These are phyloP conservation scores for Tympanuchus pallidicinctus DNA, from an alignment of 2,113 vertebrate genomes.

Conservation along the genomic window DNA sequence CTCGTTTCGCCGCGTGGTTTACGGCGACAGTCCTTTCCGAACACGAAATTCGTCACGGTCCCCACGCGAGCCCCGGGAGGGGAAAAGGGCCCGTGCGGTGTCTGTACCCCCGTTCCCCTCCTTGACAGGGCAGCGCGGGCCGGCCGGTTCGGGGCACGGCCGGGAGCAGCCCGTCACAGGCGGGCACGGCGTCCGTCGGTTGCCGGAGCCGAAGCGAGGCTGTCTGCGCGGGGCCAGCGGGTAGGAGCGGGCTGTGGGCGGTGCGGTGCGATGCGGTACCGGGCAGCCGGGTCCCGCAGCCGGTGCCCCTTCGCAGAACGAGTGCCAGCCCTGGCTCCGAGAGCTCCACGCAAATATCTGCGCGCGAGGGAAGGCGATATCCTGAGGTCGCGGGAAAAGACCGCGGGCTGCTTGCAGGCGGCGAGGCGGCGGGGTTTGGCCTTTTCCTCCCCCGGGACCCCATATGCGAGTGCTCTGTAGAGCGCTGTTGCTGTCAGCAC, in stretches of 20 bases:
- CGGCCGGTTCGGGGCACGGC: neutral
- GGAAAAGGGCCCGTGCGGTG: neutral
- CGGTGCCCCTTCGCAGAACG: neutral
- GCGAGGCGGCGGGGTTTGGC: neutral
- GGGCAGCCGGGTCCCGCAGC: neutral
- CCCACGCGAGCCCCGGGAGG: neutral
- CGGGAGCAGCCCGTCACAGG: neutral
- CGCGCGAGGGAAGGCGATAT: neutral
- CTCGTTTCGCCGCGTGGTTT: neutral
- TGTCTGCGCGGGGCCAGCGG: neutral
- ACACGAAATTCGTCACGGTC: neutral
- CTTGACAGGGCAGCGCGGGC: neutral
- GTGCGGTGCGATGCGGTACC: too few relatives aligned
- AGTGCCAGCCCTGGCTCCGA: neutral
- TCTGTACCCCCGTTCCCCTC: neutral
- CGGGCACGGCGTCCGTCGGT: neutral
- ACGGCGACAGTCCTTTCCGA: neutral
- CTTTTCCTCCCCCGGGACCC: neutral
- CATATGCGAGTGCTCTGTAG: neutral
- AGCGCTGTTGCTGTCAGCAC: neutral
- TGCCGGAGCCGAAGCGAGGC: neutral
- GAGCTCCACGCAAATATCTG: neutral
- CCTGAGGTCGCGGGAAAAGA: neutral
- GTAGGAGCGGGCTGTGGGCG: neutral
- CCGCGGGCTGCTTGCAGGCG: neutral